Evolutionary conservation across 2,888 invertebrate genomes (phyloP).

Genomic region (Drosophila austrosaltans): DNA sequence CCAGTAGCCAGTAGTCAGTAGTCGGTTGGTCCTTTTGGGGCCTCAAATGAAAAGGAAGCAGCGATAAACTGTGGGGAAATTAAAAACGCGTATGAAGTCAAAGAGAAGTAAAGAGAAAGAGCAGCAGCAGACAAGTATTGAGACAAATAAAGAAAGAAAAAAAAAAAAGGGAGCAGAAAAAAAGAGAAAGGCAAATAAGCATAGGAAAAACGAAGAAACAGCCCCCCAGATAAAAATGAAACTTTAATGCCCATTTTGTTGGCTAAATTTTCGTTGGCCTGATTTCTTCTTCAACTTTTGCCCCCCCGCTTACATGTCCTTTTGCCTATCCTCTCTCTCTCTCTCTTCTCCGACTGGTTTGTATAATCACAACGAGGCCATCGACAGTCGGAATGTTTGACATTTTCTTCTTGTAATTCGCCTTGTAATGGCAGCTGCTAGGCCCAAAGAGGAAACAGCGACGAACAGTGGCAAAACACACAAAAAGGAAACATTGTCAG

Average conservation of each 20-base stretch:
- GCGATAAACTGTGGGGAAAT: constrained; percentile 70
- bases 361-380: constrained; percentile 32
- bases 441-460: constrained; percentile 28
- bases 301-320: neutral
- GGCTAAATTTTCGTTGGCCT: constrained; percentile 28
- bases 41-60: constrained; percentile 48
- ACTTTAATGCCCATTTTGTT: constrained; percentile 47
- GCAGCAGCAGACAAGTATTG: constrained; percentile 1
- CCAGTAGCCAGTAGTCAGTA: neutral
- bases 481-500: constrained; percentile 23
- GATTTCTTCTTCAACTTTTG: constrained; percentile 27
- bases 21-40: constrained; percentile 12
- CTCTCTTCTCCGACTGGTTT: constrained; percentile 20
- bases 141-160: neutral
- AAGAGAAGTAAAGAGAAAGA: neutral
- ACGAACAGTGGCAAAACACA: constrained; percentile 21
- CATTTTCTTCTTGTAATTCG: constrained; percentile 69
- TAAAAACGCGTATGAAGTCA: constrained; percentile 61
- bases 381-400: constrained; percentile 51
- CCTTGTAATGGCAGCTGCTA: constrained; percentile 62
- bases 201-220: constrained; percentile 2
- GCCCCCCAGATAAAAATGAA: constrained; percentile 30
- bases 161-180: constrained; percentile 1
- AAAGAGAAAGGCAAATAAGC: constrained; percentile 12
- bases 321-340: neutral